Evolutionary conservation across 2,888 invertebrate species (phyloP), one percentile per base, ranked within the genome.

Genomic region (Nycteola revayana): DNA sequence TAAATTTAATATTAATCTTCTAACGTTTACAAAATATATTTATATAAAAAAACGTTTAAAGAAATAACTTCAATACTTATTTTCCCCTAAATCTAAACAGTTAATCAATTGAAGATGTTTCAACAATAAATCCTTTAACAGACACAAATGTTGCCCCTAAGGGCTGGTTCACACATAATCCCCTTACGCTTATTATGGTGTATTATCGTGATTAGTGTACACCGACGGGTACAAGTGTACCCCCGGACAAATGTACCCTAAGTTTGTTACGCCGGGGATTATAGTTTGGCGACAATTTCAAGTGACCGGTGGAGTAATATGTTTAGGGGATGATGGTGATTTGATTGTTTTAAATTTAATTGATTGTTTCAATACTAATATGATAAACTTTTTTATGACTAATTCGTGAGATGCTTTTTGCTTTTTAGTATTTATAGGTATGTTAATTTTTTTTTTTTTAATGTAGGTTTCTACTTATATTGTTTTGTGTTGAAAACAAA

Each of bases 201-300:
- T 44, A 54, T 54, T 54, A 48, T 20, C 42, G 47, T 45, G 58
- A 58, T 58, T 58, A 58, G 45, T 34, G 45, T 29, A 34, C 36
- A 46, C 40, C 33, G 27, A 14, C 31, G 39, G 29, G 21, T n/a
- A 21, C 21, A 14, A 30, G 39, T 28, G 21, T n/a, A 21, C 21
- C 21, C 21, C 21, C n/a, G n/a, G n/a, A n/a, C n/a, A n/a, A n/a
- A n/a, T n/a, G n/a, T n/a, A n/a, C n/a, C n/a, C n/a, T n/a, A n/a
- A 21, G 21, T 14, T 14, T 14, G 14, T 2, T 5, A 7, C 7
- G 21, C 3, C 7, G 21, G 43, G 41, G 46, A 31, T 28, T 10
- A 18, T 23, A 55, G 51, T 45, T 51, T 54, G 51, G 24, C 25
- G 42, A 51, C 46, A 44, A 55, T 52, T 52, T 44, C 33, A 52